Conservation (phyloP, 2,888 invertebrate genomes). For the Lumbricus terrestris region DNA sequence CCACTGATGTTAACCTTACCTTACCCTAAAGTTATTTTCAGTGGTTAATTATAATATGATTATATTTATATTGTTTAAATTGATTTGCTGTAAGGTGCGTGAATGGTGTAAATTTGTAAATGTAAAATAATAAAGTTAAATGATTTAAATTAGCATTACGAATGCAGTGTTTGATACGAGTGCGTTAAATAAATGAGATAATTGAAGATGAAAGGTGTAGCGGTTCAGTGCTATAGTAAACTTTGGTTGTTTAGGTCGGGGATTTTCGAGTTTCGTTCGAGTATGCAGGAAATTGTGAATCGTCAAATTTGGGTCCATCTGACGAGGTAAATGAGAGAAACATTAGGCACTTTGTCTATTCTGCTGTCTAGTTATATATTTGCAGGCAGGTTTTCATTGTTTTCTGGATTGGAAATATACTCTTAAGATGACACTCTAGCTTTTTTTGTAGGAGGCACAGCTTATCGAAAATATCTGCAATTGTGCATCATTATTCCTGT, state of each 20-base stretch:
- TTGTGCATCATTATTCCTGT: no score
- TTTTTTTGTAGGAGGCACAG: neutral
- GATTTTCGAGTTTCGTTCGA: constrained; percentile 7
- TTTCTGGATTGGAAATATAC: neutral
- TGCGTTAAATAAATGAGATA: neutral
- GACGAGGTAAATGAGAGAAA: constrained; percentile 4
- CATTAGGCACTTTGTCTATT: neutral
- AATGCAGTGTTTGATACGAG: neutral
- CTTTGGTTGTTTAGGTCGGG: neutral
- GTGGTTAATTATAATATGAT: no score
- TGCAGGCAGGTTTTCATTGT: neutral
- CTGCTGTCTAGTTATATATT: neutral
- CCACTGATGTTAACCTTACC: no score
- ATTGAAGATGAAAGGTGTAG: neutral
- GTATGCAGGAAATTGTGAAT: neutral
- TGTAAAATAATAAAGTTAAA: neutral
- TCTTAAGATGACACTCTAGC: neutral
- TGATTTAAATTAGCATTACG: neutral
- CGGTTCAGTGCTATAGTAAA: neutral
- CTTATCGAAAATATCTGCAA: neutral
- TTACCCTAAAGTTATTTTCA: no score
- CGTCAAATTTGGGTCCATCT: neutral
- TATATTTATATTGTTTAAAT: neutral
- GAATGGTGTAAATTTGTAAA: neutral
- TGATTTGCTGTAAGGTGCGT: neutral